A percentile compares a stretch with the other conserved stretches of the same genome.
Conservation (phyloP, 2,888 invertebrate genomes). For the Stramonita haemastoma region DNA sequence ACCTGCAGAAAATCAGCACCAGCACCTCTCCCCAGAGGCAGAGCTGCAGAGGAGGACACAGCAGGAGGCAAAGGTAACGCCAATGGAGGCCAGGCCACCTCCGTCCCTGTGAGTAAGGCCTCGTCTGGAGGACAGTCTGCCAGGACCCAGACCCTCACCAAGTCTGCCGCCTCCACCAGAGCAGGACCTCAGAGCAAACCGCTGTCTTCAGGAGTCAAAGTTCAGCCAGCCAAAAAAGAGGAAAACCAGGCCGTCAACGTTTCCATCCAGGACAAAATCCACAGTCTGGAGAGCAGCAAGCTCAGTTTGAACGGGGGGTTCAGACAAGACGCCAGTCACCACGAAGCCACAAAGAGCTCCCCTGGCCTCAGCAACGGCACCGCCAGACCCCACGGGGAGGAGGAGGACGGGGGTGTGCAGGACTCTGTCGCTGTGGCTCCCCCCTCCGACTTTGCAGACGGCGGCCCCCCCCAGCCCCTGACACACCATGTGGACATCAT, state of each 20-base stretch:
- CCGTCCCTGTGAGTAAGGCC: too few relatives aligned
- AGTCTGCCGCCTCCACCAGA: background rate
- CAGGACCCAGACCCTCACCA: background rate
- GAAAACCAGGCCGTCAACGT: conserved; percentile 28
- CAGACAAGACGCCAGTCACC: background rate
- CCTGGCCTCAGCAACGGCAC: conserved; percentile 49
- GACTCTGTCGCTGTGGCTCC: conserved; percentile 50
- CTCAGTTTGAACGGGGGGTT: background rate
- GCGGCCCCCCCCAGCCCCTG: conserved; percentile 28
- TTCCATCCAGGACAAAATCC: conserved; percentile 58
- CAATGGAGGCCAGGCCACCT: background rate
- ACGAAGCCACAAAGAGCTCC: conserved; percentile 54
- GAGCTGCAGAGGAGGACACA: background rate
- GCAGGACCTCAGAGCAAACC: background rate
- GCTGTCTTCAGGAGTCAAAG: conserved; percentile 35
- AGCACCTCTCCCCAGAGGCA: background rate
- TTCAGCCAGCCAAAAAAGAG: conserved; percentile 43
- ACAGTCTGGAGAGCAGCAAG: conserved; percentile 52
- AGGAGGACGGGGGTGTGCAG: conserved; percentile 12
- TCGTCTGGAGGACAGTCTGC: too few relatives aligned
- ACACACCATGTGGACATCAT: conserved; percentile 65
- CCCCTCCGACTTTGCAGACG: conserved; percentile 63
- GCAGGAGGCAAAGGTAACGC: background rate
- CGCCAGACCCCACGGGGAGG: conserved; percentile 32
- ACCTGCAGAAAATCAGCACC: conserved; percentile 59